These are phyloP conservation scores for Turnix velox DNA, from an alignment of 2,113 vertebrate genomes.

Conservation along the genomic window DNA sequence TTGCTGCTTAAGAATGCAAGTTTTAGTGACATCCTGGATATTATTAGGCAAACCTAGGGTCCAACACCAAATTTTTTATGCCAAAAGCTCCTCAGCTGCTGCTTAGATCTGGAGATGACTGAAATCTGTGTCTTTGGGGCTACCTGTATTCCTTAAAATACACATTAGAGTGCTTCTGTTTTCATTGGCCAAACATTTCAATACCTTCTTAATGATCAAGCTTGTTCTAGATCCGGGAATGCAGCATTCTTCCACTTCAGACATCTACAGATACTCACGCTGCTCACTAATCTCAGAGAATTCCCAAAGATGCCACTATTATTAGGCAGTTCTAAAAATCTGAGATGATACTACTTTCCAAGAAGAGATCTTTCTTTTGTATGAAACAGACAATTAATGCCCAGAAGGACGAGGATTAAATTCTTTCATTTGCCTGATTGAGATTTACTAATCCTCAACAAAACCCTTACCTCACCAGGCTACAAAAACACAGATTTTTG, in stretches of 20 bases:
- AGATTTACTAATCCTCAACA: background rate
- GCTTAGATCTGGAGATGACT: background rate
- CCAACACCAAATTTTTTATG: background rate
- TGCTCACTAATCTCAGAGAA: background rate
- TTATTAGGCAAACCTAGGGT: background rate
- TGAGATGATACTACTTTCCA: background rate
- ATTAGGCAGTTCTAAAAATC: background rate
- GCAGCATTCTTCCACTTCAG: background rate
- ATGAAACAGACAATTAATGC: background rate
- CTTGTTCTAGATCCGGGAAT: background rate
- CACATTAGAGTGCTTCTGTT: background rate
- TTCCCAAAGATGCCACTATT: background rate
- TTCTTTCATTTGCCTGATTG: background rate
- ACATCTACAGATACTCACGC: background rate
- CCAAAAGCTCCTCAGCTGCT: background rate
- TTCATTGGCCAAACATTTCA: background rate
- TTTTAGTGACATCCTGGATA: background rate
- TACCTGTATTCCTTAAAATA: background rate
- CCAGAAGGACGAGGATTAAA: background rate
- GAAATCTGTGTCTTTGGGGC: background rate
- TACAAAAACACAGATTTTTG: background rate
- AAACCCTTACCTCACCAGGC: background rate
- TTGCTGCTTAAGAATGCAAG: background rate
- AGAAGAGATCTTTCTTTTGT: background rate
- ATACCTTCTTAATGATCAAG: background rate